Conservation (phyloP, 2,888 invertebrate species). For the Chironomus riparius region DNA sequence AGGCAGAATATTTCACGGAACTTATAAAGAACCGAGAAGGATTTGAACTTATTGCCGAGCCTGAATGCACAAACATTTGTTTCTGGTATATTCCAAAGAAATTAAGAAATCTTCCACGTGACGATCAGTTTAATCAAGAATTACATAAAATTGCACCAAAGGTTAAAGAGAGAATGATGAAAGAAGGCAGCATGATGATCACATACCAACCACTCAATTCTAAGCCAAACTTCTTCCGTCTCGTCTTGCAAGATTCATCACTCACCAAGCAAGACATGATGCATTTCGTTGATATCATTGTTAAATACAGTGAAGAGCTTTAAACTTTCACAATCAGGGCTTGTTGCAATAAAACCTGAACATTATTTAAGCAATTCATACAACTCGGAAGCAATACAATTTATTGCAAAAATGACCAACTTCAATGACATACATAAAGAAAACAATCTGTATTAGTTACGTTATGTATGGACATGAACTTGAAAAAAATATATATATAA, state of each 20-base stretch:
- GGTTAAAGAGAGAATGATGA: slow-evolving; percentile 93
- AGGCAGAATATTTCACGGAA: slow-evolving; percentile 60
- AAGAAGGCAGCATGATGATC: slow-evolving; percentile 89
- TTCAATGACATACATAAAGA: background rate
- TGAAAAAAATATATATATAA: background rate
- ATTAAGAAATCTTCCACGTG: slow-evolving; percentile 47
- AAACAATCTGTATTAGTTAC: no score
- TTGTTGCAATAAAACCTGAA: no score
- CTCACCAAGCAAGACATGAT: slow-evolving; percentile 74
- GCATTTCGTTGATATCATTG: slow-evolving; percentile 80
- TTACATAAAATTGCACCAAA: slow-evolving; percentile 79
- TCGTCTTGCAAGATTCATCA: slow-evolving; percentile 86
- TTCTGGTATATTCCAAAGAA: slow-evolving; percentile 93
- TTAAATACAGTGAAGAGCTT: slow-evolving; percentile 67
- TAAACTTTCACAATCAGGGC: slow-evolving; percentile 35
- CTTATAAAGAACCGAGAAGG: slow-evolving; percentile 58
- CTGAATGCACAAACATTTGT: slow-evolving; percentile 90
- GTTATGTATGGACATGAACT: background rate
- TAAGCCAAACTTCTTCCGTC: slow-evolving; percentile 88
- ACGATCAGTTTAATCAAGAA: slow-evolving; percentile 52
- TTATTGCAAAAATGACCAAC: background rate
- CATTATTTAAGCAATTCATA: background rate
- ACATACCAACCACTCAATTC: slow-evolving; percentile 86
- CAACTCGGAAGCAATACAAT: background rate
- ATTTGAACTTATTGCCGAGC: slow-evolving; percentile 64